Conservation (phyloP, 2,113 vertebrate species). For the Columba janthina region DNA sequence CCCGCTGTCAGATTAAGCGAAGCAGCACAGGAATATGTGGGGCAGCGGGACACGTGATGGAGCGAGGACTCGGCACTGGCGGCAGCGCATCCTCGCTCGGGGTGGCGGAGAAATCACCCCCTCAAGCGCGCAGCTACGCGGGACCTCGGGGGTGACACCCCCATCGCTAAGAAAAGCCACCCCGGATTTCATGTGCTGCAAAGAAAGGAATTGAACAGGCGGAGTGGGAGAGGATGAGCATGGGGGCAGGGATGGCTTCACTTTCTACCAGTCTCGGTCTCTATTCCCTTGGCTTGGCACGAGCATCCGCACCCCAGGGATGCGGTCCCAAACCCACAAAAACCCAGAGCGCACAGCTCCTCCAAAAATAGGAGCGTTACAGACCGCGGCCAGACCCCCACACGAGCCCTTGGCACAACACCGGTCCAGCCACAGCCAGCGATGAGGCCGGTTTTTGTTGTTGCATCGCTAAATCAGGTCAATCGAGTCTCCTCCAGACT, state of each 20-base stretch:
- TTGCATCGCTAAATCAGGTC: not conserved
- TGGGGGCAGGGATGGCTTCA: no score
- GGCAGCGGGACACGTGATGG: not conserved
- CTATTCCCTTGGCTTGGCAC: no score
- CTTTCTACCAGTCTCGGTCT: no score
- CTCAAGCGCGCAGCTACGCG: not conserved
- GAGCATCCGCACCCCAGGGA: not conserved
- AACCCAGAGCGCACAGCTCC: fast-evolving
- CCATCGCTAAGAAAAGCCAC: not conserved
- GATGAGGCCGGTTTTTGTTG: fast-evolving
- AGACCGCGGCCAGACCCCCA: fast-evolving
- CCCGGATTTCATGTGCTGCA: not conserved
- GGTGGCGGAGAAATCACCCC: not conserved
- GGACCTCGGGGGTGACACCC: not conserved
- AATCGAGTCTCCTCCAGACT: not conserved
- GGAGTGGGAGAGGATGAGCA: no score
- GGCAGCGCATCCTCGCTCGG: not conserved
- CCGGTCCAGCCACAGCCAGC: not conserved
- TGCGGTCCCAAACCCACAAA: no score
- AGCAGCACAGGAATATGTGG: not conserved
- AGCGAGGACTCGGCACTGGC: not conserved
- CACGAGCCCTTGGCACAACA: fast-evolving
- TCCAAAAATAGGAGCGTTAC: not conserved
- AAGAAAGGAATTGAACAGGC: no score
- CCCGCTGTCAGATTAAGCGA: not conserved